A percentile compares a stretch with the other conserved stretches of the same genome.
phyloP scores from a whole-genome alignment of 2,888 invertebrate genomes.

The Heliconius sara region DNA sequence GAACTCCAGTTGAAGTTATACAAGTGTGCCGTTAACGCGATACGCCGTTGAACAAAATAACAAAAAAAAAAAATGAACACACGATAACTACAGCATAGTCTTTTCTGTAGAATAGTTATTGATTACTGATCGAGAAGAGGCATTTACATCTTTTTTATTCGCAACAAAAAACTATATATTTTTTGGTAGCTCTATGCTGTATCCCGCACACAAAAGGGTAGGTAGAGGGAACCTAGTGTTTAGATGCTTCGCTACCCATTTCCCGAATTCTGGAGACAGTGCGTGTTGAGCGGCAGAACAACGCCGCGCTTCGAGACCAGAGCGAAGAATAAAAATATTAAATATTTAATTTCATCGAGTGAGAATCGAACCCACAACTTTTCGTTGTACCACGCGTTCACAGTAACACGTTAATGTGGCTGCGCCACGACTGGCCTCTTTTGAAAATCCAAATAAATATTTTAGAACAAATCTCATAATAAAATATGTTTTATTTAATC shows the following conservation, averaged over 20 bases:
- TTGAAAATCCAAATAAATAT: background rate
- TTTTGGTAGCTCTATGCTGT: too few species aligned
- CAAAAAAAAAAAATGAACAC: conserved; percentile 23
- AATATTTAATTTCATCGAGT: too few species aligned
- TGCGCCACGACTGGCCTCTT: background rate
- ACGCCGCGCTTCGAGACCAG: too few species aligned
- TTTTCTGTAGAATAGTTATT: conserved; percentile 17
- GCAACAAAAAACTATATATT: background rate
- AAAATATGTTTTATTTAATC: background rate
- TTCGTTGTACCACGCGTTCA: too few species aligned
- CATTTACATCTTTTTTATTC: background rate
- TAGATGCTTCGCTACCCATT: background rate
- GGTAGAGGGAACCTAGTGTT: background rate
- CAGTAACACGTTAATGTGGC: too few species aligned
- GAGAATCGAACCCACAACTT: too few species aligned
- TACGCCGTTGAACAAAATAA: conserved; percentile 24
- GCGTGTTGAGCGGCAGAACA: too few species aligned
- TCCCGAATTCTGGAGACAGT: background rate
- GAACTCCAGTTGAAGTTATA: conserved; percentile 30
- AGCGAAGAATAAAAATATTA: too few species aligned
- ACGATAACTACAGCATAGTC: background rate
- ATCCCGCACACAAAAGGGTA: background rate
- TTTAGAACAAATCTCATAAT: background rate
- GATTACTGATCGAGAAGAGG: conserved; percentile 30
- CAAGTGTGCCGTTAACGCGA: conserved; percentile 33